Conservation (phyloP, 2,113 vertebrate genomes). For the Xenopus laevis region DNA sequence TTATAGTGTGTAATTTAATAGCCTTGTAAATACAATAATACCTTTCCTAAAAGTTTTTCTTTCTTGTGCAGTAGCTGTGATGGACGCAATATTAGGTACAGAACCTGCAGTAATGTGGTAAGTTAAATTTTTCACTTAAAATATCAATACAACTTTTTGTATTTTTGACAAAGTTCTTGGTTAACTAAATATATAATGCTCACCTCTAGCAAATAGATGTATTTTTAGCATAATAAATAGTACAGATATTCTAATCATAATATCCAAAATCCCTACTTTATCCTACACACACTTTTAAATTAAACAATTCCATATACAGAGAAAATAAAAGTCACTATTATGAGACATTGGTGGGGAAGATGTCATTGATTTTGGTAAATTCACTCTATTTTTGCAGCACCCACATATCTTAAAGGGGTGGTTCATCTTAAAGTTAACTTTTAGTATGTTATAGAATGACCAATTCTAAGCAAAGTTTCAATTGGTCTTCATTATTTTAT, state of each 20-base stretch:
- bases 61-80: conserved; percentile 80
- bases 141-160: too few relatives aligned
- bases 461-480: too few relatives aligned
- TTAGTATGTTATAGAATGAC: too few relatives aligned
- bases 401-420: not conserved
- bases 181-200: too few relatives aligned
- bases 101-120: conserved; percentile 96
- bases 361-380: not conserved
- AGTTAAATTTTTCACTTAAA: conserved; percentile 52
- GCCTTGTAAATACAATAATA: too few relatives aligned
- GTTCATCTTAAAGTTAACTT: too few relatives aligned
- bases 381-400: too few relatives aligned
- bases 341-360: too few relatives aligned
- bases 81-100: conserved; percentile 92
- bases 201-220: not conserved
- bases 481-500: too few relatives aligned
- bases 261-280: not conserved
- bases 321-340: not conserved
- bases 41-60: not conserved
- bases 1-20: too few relatives aligned
- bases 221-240: not conserved
- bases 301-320: not conserved
- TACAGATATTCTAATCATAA: conserved; percentile 2
- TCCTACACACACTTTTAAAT: not conserved
- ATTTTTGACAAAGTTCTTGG: too few relatives aligned